Evolutionary conservation across 2,888 invertebrate species (phyloP), one percentile per base, ranked within the genome.

Genomic region (Eupelmus urozonus): DNA sequence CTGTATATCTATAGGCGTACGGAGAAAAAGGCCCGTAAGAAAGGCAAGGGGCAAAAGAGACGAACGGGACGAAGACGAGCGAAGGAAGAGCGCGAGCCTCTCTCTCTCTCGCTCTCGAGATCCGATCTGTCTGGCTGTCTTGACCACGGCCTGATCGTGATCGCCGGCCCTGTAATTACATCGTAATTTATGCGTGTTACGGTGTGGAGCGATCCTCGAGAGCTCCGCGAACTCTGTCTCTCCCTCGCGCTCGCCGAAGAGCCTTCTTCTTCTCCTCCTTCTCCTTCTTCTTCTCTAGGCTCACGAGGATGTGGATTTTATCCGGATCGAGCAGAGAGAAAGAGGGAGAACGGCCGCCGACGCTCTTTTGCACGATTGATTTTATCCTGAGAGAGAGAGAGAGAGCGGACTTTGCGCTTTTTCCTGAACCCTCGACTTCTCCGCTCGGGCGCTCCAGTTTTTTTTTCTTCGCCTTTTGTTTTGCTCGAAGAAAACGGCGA

Each of bases 111-210:
- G 59, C 80, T n/a, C n/a, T 70, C 73, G 83, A 85, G 87, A 88
- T 87, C 83, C 82, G 87, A 88, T 88, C 87, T 85, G 84, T 84
- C 84, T 82, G 85, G 73, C 79, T 82, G 84, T 84, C 83, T 83
- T 84, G 84, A 81, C 80, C 76, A 74, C 53, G 2, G 7, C 34
- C 82, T 83, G 85, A 87, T 88, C 87, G 85, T 85, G 88, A 88
- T 88, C 87, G 84, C 82, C 85, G 82, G 83, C 84, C 87, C 87
- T 88, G 87, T 87, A 88, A 88, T 88, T 88, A 88, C 87, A 85
- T 87, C 87, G 87, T 88, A 87, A 88, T 88, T 88, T 88, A 88
- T 88, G 88, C 87, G 87, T 86, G 87, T 86, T 87, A 87, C 86
- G 86, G 86, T 85, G 84, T 82, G 84, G 82, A 84, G 83, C 80